Evolutionary conservation across 1,140 invertebrate species (phyloP).

Genomic region (Polypedilum pembai): DNA sequence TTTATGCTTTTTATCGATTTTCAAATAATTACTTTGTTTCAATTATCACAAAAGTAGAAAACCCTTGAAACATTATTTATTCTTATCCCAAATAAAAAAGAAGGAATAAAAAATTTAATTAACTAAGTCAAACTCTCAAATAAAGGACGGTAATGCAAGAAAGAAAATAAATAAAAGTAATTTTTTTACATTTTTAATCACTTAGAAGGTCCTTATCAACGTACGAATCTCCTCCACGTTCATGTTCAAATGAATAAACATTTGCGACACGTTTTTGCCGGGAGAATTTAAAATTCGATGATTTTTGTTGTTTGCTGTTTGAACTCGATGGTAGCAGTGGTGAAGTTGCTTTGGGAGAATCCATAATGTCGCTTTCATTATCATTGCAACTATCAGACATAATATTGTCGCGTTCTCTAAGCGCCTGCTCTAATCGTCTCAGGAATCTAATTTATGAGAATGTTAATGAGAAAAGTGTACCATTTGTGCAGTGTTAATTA

Average conservation of each 20-base stretch:
- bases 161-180: background rate
- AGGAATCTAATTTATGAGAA: slow-evolving; percentile 20
- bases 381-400: slow-evolving; percentile 34
- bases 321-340: slow-evolving; percentile 32
- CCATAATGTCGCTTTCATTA: slow-evolving; percentile 33
- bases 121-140: no score
- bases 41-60: no score
- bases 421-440: slow-evolving; percentile 22
- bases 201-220: background rate
- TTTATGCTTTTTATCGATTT: no score
- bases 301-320: slow-evolving; percentile 27
- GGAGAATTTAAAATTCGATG: slow-evolving; percentile 31
- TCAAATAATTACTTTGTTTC: no score
- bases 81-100: no score
- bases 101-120: no score
- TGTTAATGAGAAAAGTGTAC: background rate
- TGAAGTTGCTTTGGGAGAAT: slow-evolving; percentile 33
- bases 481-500: slow-evolving; percentile 34
- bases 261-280: slow-evolving; percentile 32
- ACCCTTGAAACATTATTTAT: no score
- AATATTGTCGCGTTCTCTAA: background rate
- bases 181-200: background rate
- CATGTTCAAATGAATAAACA: slow-evolving; percentile 1
- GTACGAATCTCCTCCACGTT: background rate
- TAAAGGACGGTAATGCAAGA: background rate